Base-by-base conservation (phyloP, 1,140 invertebrate genomes). In the Bombus consobrinus region DNA sequence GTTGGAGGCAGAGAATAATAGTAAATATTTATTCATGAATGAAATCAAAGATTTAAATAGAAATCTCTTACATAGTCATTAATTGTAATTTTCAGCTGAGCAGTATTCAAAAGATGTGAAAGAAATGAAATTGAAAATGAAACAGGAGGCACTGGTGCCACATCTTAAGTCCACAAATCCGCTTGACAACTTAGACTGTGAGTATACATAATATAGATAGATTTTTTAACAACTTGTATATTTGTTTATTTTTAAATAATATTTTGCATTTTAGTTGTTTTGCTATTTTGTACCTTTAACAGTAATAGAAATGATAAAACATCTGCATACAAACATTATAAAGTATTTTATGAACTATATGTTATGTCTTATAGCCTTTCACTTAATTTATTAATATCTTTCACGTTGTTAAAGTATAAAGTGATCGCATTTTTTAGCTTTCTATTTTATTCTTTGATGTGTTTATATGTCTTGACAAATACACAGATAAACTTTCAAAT, bases 101-200 rank as follows among this genome's bases (percentile, higher is more conserved):
- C 97, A 97, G 93, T 98, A 97, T 92, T 97, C 97, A 83, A 94
- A 96, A 92, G 96, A 97, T 62, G 96, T 97, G 12, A 84, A 72
- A 90, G 95, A 96, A 39, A 96, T 96, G 72, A 96, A 96, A 82
- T 87, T 95, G 10, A 95, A 93, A 41, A 75, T 88, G 66, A 94
- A 96, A 71, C 96, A 96, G 85, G 94, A 96, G 93, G 95, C 95
- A 69, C 94, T 95, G 91, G 95, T 94, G 22, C 97, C 97, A 18
- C 97, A 96, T 94, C 95, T 98, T 76, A 96, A 97, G 59, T 97
- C 97, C 41, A 96, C 96, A 73, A 98, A 98, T 96, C 97, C 98
- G 71, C 93, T 98, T 64, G 98, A 98, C 93, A 97, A 97, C 94
- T 95, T 98, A 71, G 97, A 98, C 93, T 98, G 98, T 98, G 96